phyloP scores from a whole-genome alignment of 1,140 invertebrate genomes.

The Lutraria rhynchaena region DNA sequence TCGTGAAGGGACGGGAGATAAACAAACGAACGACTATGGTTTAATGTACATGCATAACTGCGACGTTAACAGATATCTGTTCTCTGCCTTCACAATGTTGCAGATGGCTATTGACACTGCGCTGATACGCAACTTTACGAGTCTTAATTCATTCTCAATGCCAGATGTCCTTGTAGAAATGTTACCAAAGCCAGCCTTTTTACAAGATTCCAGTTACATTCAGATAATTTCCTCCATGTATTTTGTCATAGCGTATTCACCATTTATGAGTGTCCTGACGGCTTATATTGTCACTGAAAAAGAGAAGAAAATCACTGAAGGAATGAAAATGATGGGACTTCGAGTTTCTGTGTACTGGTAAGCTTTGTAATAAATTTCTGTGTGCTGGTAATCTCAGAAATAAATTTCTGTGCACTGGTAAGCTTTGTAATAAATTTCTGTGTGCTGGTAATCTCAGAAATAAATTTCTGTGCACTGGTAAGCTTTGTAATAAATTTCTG shows the following conservation, averaged over 20 bases:
- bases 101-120: conserved; percentile 73
- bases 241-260: conserved; percentile 91
- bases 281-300: conserved; percentile 93
- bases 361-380: neutral
- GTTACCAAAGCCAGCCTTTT: conserved; percentile 74
- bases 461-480: no score
- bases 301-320: conserved; percentile 93
- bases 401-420: no score
- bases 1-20: conserved; percentile 9
- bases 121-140: conserved; percentile 61
- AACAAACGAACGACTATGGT: conserved; percentile 27
- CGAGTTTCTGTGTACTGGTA: conserved; percentile 93
- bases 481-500: no score
- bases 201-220: conserved; percentile 68
- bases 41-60: conserved; percentile 57
- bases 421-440: no score
- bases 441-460: no score
- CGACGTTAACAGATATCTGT: conserved; percentile 70
- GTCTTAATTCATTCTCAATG: conserved; percentile 28
- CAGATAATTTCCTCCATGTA: conserved; percentile 91
- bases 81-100: conserved; percentile 69
- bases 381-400: no score
- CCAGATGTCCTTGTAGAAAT: conserved; percentile 68
- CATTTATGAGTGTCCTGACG: conserved; percentile 91
- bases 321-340: conserved; percentile 94